A percentile compares a stretch with the other conserved stretches of the same genome.
Evolutionary conservation across 1,140 invertebrate genomes (phyloP).

Genomic region (Leptonema lineaticorne): DNA sequence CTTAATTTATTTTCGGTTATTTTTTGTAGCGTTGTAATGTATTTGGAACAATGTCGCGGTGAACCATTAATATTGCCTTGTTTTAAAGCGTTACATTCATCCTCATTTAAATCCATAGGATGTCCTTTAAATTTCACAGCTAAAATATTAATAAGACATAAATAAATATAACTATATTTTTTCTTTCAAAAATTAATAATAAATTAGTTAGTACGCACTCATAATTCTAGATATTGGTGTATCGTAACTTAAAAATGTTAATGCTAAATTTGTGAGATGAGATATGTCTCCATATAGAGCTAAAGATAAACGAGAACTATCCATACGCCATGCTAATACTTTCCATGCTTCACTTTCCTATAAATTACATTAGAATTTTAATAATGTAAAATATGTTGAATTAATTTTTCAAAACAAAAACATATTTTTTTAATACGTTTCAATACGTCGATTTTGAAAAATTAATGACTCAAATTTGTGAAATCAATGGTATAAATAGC

Average conservation of each 20-base stretch:
- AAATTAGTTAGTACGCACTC: conserved; percentile 32
- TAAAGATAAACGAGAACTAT: conserved; percentile 32
- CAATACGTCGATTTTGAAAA: too few relatives aligned
- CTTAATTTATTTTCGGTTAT: conserved; percentile 2
- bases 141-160: conserved; percentile 17
- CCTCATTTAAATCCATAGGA: conserved; percentile 29
- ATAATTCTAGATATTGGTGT: conserved; percentile 36
- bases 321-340: conserved; percentile 36
- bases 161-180: background rate
- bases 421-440: too few relatives aligned
- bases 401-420: too few relatives aligned
- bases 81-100: conserved; percentile 31
- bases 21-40: conserved; percentile 33
- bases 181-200: background rate
- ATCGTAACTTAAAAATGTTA: conserved; percentile 33
- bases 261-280: conserved; percentile 31
- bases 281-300: conserved; percentile 38
- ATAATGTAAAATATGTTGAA: too few relatives aligned
- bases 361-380: too few relatives aligned
- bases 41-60: conserved; percentile 36
- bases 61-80: conserved; percentile 36
- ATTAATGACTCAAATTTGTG: too few relatives aligned
- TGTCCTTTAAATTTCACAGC: conserved; percentile 38
- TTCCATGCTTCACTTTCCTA: conserved; percentile 38
- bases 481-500: too few relatives aligned